Conservation (phyloP, 2,888 invertebrate genomes). For the Ischnura elegans region DNA sequence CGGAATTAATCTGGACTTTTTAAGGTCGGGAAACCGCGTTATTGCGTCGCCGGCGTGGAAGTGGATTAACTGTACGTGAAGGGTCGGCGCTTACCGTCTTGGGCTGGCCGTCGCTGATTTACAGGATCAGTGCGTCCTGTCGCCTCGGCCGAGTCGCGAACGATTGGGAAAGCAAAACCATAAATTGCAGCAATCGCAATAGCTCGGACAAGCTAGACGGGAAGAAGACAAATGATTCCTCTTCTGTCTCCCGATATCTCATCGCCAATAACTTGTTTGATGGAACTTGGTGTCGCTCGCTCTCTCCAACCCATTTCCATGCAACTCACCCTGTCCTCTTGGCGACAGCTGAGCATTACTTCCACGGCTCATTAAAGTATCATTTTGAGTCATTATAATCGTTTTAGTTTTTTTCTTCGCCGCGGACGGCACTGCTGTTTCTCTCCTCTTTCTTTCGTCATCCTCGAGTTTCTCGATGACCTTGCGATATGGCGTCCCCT, state of each 20-base stretch:
- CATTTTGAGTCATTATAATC: constrained; percentile 53
- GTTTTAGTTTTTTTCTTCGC: constrained; percentile 10
- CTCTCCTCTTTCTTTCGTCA: constrained; percentile 52
- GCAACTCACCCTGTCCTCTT: neutral
- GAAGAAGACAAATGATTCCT: constrained; percentile 17
- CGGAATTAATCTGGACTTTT: constrained; percentile 58
- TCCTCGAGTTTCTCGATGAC: constrained; percentile 49
- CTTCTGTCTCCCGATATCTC: neutral
- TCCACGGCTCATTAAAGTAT: constrained; percentile 50
- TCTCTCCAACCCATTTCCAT: neutral
- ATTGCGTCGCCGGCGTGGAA: constrained; percentile 33
- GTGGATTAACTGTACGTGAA: neutral
- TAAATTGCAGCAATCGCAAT: neutral
- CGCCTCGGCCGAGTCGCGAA: neutral
- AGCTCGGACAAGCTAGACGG: neutral
- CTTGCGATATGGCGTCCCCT: no score
- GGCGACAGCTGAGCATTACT: neutral
- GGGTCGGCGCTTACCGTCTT: neutral
- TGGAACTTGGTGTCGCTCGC: neutral
- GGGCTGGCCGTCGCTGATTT: neutral
- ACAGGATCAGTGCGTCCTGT: neutral
- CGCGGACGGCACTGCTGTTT: neutral
- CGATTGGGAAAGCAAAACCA: neutral
- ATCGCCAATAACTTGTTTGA: neutral
- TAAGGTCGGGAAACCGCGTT: constrained; percentile 47